phyloP scores from a whole-genome alignment of 2,888 invertebrate species.

The Zygaena filipendulae region DNA sequence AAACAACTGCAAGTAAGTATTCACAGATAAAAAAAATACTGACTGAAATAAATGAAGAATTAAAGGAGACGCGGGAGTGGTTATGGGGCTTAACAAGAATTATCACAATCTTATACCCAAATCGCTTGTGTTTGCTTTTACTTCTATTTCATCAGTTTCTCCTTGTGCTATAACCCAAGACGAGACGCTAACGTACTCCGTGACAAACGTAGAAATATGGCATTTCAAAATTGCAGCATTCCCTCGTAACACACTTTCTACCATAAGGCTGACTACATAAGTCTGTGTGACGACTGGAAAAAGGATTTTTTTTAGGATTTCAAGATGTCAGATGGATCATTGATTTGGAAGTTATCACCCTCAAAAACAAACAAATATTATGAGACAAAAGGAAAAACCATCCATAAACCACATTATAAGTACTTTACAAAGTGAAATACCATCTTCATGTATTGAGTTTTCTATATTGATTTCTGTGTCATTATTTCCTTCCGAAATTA shows the following conservation, averaged over 20 bases:
- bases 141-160: constrained; percentile 53
- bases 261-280: constrained; percentile 90
- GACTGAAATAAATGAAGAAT: constrained; percentile 3
- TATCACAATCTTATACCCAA: constrained; percentile 53
- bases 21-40: constrained; percentile 1
- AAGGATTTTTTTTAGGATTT: constrained; percentile 8
- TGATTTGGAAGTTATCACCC: not conserved
- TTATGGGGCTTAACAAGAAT: too few species aligned
- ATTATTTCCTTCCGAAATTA: constrained; percentile 71
- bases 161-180: constrained; percentile 88
- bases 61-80: constrained; percentile 17
- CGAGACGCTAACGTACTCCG: constrained; percentile 88
- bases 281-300: constrained; percentile 86
- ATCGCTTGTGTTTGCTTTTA: constrained; percentile 44
- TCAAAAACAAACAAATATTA: constrained; percentile 10
- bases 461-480: constrained; percentile 42
- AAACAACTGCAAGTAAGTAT: constrained; percentile 77
- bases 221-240: constrained; percentile 92
- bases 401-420: too few species aligned
- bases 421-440: constrained; percentile 25
- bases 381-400: not conserved
- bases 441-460: constrained; percentile 33
- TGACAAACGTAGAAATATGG: constrained; percentile 92
- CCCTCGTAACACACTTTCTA: constrained; percentile 89
- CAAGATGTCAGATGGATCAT: constrained; percentile 3